phyloP scores from a whole-genome alignment of 2,113 vertebrate genomes.

The Apodemus speciosus region DNA sequence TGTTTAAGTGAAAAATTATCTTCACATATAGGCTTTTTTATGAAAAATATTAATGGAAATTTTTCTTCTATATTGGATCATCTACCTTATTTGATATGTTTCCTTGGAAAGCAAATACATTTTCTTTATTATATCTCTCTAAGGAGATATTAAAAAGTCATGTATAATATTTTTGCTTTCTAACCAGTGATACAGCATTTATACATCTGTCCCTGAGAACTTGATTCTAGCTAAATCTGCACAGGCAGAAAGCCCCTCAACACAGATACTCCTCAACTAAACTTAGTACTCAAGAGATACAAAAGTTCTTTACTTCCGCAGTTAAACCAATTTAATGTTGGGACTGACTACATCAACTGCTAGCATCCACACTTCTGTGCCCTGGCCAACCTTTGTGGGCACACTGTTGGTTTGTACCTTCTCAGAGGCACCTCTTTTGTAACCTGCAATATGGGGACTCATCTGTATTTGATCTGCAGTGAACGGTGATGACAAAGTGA shows the following conservation, averaged over 20 bases:
- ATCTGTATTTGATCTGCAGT: background rate
- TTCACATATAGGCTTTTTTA: conserved; percentile 60
- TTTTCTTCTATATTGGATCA: conserved; percentile 63
- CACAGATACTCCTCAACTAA: background rate
- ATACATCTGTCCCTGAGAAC: conserved; percentile 1
- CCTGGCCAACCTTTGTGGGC: background rate
- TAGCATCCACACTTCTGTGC: background rate
- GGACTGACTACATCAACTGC: background rate
- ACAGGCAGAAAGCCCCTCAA: background rate
- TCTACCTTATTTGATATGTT: conserved; percentile 71
- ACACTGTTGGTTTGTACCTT: background rate
- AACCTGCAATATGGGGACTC: background rate
- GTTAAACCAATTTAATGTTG: conserved; percentile 26
- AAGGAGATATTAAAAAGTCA: conserved; percentile 71
- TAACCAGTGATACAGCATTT: conserved; percentile 19
- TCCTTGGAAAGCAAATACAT: conserved; percentile 67
- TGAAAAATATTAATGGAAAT: conserved; percentile 72
- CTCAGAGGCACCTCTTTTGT: background rate
- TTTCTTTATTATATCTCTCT: conserved; percentile 69
- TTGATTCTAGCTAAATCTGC: background rate
- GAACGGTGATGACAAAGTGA: background rate
- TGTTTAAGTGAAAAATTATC: conserved; percentile 70
- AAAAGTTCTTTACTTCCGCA: background rate
- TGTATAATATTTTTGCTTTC: conserved; percentile 64
- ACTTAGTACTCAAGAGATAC: background rate